phyloP scores from a whole-genome alignment of 2,888 invertebrate species.

The Acleris literana region DNA sequence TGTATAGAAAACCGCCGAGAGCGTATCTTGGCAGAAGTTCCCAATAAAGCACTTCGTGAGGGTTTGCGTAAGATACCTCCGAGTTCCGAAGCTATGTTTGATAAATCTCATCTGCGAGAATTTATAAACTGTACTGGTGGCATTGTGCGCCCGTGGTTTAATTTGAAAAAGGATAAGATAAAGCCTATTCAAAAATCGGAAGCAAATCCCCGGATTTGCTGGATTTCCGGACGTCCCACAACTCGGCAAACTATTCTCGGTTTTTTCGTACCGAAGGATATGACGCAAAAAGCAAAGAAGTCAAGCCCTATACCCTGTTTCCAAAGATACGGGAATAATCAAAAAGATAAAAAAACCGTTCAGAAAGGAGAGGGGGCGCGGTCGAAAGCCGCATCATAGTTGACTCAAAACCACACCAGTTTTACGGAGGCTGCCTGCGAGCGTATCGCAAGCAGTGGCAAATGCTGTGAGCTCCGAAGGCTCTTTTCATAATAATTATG shows the following conservation, averaged over 20 bases:
- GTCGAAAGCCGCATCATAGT: neutral
- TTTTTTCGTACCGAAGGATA: neutral
- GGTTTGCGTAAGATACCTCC: constrained; percentile 36
- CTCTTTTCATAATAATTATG: constrained; percentile 28
- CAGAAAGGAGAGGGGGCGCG: constrained; percentile 5
- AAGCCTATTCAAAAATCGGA: neutral
- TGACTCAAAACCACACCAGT: constrained; percentile 13
- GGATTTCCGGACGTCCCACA: neutral
- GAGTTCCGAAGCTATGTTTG: constrained; percentile 15
- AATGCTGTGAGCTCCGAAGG: constrained; percentile 29
- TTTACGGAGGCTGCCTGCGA: constrained; percentile 32
- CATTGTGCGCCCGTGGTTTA: neutral
- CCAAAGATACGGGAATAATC: constrained; percentile 1
- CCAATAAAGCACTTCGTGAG: constrained; percentile 30
- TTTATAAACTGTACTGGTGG: neutral
- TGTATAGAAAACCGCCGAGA: constrained; percentile 34
- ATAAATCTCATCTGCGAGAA: neutral
- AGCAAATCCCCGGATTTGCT: neutral
- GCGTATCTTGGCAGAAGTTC: constrained; percentile 31
- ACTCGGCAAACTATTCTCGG: neutral
- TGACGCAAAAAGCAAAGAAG: neutral
- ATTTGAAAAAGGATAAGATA: neutral
- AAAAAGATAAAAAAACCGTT: constrained; percentile 4
- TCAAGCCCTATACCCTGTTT: neutral
- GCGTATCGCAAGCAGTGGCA: constrained; percentile 36